phyloP scores from a whole-genome alignment of 2,888 invertebrate species.

The Cheilosia vernalis region DNA sequence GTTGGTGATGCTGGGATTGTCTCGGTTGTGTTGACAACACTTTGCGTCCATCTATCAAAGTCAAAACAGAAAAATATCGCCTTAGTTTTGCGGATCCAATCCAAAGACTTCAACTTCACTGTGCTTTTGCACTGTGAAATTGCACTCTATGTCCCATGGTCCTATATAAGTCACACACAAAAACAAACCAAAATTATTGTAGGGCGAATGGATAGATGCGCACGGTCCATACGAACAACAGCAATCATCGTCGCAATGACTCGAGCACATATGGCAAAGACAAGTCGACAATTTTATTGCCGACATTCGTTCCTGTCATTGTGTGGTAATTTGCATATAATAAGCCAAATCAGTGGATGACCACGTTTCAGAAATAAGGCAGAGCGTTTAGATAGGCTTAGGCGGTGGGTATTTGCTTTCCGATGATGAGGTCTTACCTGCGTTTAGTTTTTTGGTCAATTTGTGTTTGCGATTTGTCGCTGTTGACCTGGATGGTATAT shows the following conservation, averaged over 20 bases:
- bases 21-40: slow-evolving; percentile 69
- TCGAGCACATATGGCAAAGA: slow-evolving; percentile 36
- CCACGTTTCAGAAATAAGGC: slow-evolving; percentile 79
- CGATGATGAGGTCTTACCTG: slow-evolving; percentile 43
- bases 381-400: slow-evolving; percentile 31
- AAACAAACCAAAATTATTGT: slow-evolving; percentile 44
- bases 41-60: slow-evolving; percentile 82
- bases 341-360: slow-evolving; percentile 82
- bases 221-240: slow-evolving; percentile 47
- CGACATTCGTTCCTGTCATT: slow-evolving; percentile 77
- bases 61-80: slow-evolving; percentile 81
- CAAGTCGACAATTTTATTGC: slow-evolving; percentile 72
- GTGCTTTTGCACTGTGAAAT: slow-evolving; percentile 52
- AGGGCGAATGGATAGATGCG: slow-evolving; percentile 52
- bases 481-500: slow-evolving; percentile 49
- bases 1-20: slow-evolving; percentile 44
- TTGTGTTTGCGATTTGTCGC: slow-evolving; percentile 62
- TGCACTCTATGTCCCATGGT: slow-evolving; percentile 49
- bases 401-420: slow-evolving; percentile 39
- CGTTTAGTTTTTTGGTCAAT: slow-evolving; percentile 53
- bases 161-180: slow-evolving; percentile 63
- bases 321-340: slow-evolving; percentile 83
- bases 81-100: slow-evolving; percentile 38
- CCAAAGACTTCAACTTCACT: background rate
- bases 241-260: slow-evolving; percentile 54